Evolutionary conservation across 2,113 vertebrate genomes (phyloP).

Genomic region (Eidolon helvum): DNA sequence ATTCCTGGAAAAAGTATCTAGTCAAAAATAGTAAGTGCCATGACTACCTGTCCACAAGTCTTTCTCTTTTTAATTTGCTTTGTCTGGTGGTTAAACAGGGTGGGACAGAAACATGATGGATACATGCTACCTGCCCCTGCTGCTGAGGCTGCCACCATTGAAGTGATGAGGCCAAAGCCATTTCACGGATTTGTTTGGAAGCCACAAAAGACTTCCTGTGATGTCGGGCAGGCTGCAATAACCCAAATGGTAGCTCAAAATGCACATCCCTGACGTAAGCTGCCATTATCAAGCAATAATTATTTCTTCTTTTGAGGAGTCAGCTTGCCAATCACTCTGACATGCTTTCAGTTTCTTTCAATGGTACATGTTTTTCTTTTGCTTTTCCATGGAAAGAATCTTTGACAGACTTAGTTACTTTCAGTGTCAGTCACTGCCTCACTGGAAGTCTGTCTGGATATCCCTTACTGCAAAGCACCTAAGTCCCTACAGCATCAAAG

Average conservation of each 20-base stretch:
- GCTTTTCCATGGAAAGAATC: not conserved
- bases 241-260: slow-evolving; percentile 9
- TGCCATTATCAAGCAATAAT: slow-evolving; percentile 71
- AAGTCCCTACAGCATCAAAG: slow-evolving; percentile 69
- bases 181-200: not conserved
- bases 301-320: slow-evolving; percentile 67
- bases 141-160: not conserved
- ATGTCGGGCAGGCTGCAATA: slow-evolving; percentile 4
- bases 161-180: slow-evolving; percentile 11
- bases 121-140: too few species aligned
- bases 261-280: slow-evolving; percentile 28
- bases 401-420: slow-evolving; percentile 79
- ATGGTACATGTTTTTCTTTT: slow-evolving; percentile 42
- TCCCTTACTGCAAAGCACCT: slow-evolving; percentile 68
- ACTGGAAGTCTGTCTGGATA: slow-evolving; percentile 70
- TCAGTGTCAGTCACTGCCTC: slow-evolving; percentile 76
- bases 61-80: not conserved
- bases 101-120: not conserved
- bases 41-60: not conserved
- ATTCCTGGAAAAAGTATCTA: not conserved
- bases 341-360: slow-evolving; percentile 71
- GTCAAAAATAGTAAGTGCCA: slow-evolving; percentile 34
- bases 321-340: slow-evolving; percentile 69
- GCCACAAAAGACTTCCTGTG: slow-evolving; percentile 69
- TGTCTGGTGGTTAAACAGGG: not conserved